These are phyloP conservation scores for Calliphora vicina DNA, from an alignment of 1,140 invertebrate species.

Conservation along the genomic window DNA sequence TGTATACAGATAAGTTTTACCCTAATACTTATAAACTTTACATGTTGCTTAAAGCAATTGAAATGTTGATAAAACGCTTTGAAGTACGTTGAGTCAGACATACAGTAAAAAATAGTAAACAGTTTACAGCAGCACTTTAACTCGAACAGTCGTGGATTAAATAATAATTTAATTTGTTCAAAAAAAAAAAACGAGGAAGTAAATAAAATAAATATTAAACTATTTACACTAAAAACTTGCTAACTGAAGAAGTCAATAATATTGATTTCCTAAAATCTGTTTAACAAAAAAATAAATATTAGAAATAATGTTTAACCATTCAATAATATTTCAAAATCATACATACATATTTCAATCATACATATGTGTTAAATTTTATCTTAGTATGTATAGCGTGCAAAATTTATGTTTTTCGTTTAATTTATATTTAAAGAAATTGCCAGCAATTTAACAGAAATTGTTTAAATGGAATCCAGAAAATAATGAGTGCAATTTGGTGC, in stretches of 20 bases:
- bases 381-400: not conserved
- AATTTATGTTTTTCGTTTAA: not conserved
- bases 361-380: too few relatives aligned
- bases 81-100: not conserved
- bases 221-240: not conserved
- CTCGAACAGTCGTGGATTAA: not conserved
- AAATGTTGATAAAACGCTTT: not conserved
- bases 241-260: not conserved
- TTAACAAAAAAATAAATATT: not conserved
- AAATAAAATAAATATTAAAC: conserved; percentile 15
- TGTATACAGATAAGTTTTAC: not conserved
- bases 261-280: not conserved
- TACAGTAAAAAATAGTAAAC: not conserved
- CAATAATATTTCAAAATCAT: not conserved
- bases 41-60: not conserved
- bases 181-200: not conserved
- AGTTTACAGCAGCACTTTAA: conserved; percentile 4
- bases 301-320: not conserved
- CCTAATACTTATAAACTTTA: not conserved
- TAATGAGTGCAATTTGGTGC: not conserved
- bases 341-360: too few relatives aligned
- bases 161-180: not conserved
- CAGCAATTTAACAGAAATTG: not conserved
- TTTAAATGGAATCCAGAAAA: not conserved
- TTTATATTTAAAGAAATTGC: not conserved